phyloP scores from a whole-genome alignment of 2,113 vertebrate species.

The Riparia riparia region DNA sequence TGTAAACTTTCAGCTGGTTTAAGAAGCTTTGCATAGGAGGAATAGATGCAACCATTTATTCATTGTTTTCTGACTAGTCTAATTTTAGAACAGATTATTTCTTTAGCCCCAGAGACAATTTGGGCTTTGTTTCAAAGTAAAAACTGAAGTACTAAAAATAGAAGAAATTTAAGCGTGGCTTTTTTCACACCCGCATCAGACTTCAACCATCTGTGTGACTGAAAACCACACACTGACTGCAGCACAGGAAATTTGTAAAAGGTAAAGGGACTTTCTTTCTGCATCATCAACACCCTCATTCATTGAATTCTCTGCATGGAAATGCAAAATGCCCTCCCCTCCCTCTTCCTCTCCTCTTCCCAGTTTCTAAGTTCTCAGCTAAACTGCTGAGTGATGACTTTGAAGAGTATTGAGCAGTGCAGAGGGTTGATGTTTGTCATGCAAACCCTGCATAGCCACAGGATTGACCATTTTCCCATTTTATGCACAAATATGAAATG shows the following conservation, averaged over 20 bases:
- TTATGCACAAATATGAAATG: not conserved
- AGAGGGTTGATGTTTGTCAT: not conserved
- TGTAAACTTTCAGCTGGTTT: not conserved
- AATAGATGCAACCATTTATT: not conserved
- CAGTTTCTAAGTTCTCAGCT: not conserved
- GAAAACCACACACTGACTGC: slow-evolving; percentile 12
- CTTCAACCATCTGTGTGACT: not conserved
- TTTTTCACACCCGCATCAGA: not conserved
- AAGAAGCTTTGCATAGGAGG: not conserved
- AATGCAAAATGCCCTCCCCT: not conserved
- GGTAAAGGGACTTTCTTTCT: not conserved
- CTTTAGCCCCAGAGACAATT: not conserved
- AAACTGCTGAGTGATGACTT: not conserved
- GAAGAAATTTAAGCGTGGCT: not conserved
- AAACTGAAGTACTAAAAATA: not conserved
- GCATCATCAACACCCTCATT: not conserved
- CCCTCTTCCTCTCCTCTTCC: not conserved
- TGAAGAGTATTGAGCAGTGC: not conserved
- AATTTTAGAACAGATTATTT: not conserved
- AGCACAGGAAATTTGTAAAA: not conserved
- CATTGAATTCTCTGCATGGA: slow-evolving; percentile 8
- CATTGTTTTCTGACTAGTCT: not conserved
- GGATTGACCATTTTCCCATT: not conserved
- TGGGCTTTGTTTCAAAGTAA: slow-evolving; percentile 5
- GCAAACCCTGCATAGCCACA: not conserved